Conservation (phyloP, 2,888 invertebrate species). For the Cantharis nigra region DNA sequence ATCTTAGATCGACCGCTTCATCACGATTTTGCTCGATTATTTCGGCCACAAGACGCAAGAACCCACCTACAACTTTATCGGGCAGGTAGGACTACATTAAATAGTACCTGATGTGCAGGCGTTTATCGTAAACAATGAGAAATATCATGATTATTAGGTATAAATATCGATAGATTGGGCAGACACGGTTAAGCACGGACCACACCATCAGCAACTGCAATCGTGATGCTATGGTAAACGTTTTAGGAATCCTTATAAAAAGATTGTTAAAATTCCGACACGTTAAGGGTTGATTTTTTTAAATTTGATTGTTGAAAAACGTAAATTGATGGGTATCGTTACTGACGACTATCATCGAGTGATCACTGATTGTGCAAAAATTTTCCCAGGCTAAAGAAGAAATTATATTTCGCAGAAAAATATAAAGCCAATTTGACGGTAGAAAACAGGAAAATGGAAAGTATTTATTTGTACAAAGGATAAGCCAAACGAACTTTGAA, state of each 20-base stretch:
- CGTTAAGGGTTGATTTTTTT: conserved; percentile 6
- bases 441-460: no score
- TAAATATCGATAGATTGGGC: conserved; percentile 39
- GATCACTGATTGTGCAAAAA: background rate
- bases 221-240: conserved; percentile 34
- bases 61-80: conserved; percentile 22
- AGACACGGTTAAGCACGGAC: conserved; percentile 32
- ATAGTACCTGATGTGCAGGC: conserved; percentile 23
- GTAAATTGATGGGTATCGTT: background rate
- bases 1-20: conserved; percentile 17
- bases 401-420: background rate
- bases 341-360: background rate
- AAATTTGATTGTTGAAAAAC: background rate
- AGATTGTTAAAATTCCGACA: conserved; percentile 10
- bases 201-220: conserved; percentile 22
- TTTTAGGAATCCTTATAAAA: conserved; percentile 29
- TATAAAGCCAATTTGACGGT: background rate
- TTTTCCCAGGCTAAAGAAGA: background rate
- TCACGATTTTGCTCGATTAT: conserved; percentile 2
- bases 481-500: no score
- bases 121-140: conserved; percentile 43
- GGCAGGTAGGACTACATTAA: conserved; percentile 16
- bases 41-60: background rate
- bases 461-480: no score
- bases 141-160: conserved; percentile 43